Evolutionary conservation across 2,113 vertebrate genomes (phyloP).

Genomic region (Macrotis lagotis): DNA sequence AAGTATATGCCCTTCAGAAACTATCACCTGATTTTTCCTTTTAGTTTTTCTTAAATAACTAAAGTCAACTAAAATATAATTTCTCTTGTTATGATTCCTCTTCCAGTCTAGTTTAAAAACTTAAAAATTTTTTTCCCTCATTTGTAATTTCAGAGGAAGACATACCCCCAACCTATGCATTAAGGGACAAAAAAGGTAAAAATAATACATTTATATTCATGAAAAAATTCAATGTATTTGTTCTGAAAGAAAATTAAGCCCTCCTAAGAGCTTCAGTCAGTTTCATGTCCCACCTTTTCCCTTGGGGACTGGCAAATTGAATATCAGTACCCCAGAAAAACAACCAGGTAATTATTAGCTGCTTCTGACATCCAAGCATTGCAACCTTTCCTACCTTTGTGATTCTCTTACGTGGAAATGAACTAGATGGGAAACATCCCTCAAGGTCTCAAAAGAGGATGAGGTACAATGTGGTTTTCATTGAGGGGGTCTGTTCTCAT

Average conservation of each 20-base stretch:
- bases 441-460: background rate
- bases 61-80: background rate
- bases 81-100: conserved; percentile 42
- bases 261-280: background rate
- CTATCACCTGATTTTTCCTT: conserved; percentile 22
- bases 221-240: conserved; percentile 31
- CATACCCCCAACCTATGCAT: conserved; percentile 26
- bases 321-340: conserved; percentile 27
- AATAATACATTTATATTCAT: conserved; percentile 51
- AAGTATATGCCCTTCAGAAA: conserved; percentile 2
- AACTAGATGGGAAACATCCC: conserved; percentile 33
- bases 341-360: background rate
- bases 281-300: conserved; percentile 1
- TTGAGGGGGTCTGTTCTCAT: conserved; percentile 49
- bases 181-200: conserved; percentile 44
- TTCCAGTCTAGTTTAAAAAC: too few relatives aligned
- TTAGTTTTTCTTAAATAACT: background rate
- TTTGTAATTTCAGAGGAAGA: conserved; percentile 35
- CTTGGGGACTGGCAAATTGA: conserved; percentile 18
- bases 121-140: background rate
- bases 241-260: background rate
- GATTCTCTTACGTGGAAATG: conserved; percentile 32
- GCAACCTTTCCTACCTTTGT: background rate
- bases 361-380: background rate
- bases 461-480: conserved; percentile 20